Evolutionary conservation across 2,113 vertebrate genomes (phyloP), one percentile per base, ranked within the genome.

Genomic region (Elephantulus edwardii): DNA sequence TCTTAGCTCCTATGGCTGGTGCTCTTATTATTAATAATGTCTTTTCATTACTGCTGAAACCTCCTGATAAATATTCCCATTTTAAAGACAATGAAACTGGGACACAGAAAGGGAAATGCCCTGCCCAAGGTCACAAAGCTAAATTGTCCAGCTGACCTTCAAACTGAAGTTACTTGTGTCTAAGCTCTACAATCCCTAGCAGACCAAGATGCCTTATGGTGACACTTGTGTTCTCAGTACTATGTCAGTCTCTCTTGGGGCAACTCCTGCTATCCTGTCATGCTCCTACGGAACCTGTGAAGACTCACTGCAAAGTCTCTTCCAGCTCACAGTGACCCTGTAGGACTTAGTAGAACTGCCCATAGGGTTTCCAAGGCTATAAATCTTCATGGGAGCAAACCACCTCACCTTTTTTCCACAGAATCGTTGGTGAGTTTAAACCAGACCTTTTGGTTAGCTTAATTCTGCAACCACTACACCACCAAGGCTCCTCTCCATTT

Each of bases 61-160:
- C n/a, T 50, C 56, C 13, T 76, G 20, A 88, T 58, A 16, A 40
- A 48, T 48, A 87, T 72, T 76, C 50, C 52, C 56, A 82, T n/a
- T 77, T 60, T 75, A 72, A 81, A 96, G 60, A 66, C 48, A 64
- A 78, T 58, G 66, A 90, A 89, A 77, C 5, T 46, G 48, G 92
- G 22, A 48, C 38, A 66, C 83, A 87, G 33, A 30, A 90, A 83
- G 72, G 12, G 13, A 89, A 92, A 68, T 68, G 14, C 79, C 13
- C 40, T 82, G 35, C 28, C 38, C 56, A 72, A 62, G 24, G 46
- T 93, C 48, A 90, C 56, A 87, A 91, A 91, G 38, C n/a, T 83
- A 54, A 44, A n/a, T 20, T 71, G 9, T 79, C 44, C 50, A 75
- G 46, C 16, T 74, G 38, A n/a, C 52, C 38, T 85, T 92, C n/a